phyloP scores from a whole-genome alignment of 2,113 vertebrate species.

The Melanocharis versteri region DNA sequence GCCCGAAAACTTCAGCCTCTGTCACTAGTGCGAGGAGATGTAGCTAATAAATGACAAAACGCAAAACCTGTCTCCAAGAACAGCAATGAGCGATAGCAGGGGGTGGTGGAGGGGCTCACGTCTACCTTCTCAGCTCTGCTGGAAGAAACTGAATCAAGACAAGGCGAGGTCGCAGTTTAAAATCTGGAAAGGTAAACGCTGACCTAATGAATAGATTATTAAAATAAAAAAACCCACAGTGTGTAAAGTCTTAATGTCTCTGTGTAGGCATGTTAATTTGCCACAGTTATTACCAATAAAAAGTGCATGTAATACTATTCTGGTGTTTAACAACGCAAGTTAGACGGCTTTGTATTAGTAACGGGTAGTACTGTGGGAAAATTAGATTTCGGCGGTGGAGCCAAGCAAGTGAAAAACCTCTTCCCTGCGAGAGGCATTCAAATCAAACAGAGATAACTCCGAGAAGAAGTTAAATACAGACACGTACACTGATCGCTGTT shows the following conservation, averaged over 20 bases:
- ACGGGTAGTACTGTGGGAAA: constrained; percentile 39
- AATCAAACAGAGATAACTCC: not conserved
- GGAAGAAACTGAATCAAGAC: not conserved
- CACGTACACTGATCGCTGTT: not conserved
- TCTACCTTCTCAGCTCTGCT: not conserved
- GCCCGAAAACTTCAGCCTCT: constrained; percentile 11
- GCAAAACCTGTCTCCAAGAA: not conserved
- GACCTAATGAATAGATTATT: constrained; percentile 24
- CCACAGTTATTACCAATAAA: constrained; percentile 66
- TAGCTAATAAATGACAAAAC: not conserved
- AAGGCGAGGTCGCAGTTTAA: constrained; percentile 13
- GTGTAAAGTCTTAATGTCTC: constrained; percentile 24
- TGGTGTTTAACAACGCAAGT: constrained; percentile 51
- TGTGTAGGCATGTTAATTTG: constrained; percentile 65
- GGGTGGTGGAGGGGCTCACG: not conserved
- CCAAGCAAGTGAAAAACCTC: not conserved
- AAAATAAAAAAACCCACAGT: constrained; percentile 11
- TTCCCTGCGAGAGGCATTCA: not conserved
- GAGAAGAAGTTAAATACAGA: not conserved
- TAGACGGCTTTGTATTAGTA: constrained; percentile 63
- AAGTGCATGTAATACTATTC: constrained; percentile 40
- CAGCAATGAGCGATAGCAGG: not conserved
- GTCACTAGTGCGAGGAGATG: not conserved
- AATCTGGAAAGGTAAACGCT: not conserved
- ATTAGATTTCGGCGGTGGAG: constrained; percentile 34